Evolutionary conservation across 2,797 vertebrate species (phyloP).

Genomic region (Rhinichthys osculus): DNA sequence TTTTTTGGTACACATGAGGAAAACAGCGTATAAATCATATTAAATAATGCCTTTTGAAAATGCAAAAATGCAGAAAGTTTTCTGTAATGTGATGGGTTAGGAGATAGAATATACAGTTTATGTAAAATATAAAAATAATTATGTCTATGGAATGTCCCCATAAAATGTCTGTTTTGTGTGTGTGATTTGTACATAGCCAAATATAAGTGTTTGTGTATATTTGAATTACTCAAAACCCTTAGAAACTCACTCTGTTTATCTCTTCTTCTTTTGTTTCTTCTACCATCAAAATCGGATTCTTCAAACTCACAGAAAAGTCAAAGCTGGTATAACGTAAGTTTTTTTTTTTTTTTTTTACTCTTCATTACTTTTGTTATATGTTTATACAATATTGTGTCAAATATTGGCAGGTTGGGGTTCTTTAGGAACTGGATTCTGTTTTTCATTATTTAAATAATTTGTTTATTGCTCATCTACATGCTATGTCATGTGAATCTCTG

Average conservation of each 20-base stretch:
- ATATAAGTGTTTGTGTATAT: slow-evolving; percentile 12
- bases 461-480: not conserved
- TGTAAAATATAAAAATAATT: not conserved
- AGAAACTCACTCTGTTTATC: slow-evolving; percentile 32
- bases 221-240: not conserved
- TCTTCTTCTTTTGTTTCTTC: slow-evolving; percentile 52
- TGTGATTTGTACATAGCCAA: not conserved
- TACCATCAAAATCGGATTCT: slow-evolving; percentile 59
- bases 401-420: not conserved
- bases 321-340: slow-evolving; percentile 99
- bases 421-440: not conserved
- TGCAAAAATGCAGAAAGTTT: not conserved
- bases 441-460: not conserved
- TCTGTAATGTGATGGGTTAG: not conserved
- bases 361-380: slow-evolving; percentile 52
- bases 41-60: not conserved
- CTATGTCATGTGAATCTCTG: not conserved
- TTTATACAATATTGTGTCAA: not conserved
- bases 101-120: too few relatives aligned
- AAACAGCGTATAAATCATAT: not conserved
- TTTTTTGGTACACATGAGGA: not conserved
- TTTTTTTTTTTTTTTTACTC: slow-evolving; percentile 69
- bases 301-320: slow-evolving; percentile 93
- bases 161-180: not conserved
- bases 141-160: not conserved